Conservation (phyloP, 1,140 invertebrate genomes). For the Eueides isabella region DNA sequence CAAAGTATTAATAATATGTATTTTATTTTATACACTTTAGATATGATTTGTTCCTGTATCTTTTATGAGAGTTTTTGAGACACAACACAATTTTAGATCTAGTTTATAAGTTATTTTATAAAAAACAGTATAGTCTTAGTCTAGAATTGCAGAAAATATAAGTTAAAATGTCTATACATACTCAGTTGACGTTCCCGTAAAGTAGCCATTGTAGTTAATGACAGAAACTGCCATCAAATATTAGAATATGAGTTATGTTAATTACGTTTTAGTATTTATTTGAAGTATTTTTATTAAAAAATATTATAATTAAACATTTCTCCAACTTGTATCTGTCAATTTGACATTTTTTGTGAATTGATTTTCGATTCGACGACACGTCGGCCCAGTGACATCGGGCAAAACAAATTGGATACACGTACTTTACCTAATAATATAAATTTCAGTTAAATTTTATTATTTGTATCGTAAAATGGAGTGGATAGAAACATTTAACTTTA, state of each 20-base stretch:
- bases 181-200: slow-evolving; percentile 89
- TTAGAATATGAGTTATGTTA: background rate
- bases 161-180: slow-evolving; percentile 67
- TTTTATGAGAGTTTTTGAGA: background rate
- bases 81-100: too few species aligned
- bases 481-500: too few species aligned
- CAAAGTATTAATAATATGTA: slow-evolving; percentile 28
- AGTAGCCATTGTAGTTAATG: slow-evolving; percentile 82
- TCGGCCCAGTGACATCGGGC: slow-evolving; percentile 29
- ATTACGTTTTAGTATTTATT: slow-evolving; percentile 25
- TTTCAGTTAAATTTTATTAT: background rate
- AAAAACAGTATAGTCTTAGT: background rate
- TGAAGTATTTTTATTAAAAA: background rate
- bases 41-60: background rate
- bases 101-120: too few species aligned
- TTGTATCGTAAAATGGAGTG: too few species aligned
- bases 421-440: background rate
- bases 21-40: background rate
- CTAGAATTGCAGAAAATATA: background rate
- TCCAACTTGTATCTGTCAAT: slow-evolving; percentile 29
- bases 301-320: slow-evolving; percentile 9
- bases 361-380: slow-evolving; percentile 33
- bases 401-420: background rate
- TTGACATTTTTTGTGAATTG: slow-evolving; percentile 30
- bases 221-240: slow-evolving; percentile 37